A percentile compares a stretch with the other conserved stretches of the same genome.
Conservation (phyloP, 2,113 vertebrate species). For the Heterotis niloticus region DNA sequence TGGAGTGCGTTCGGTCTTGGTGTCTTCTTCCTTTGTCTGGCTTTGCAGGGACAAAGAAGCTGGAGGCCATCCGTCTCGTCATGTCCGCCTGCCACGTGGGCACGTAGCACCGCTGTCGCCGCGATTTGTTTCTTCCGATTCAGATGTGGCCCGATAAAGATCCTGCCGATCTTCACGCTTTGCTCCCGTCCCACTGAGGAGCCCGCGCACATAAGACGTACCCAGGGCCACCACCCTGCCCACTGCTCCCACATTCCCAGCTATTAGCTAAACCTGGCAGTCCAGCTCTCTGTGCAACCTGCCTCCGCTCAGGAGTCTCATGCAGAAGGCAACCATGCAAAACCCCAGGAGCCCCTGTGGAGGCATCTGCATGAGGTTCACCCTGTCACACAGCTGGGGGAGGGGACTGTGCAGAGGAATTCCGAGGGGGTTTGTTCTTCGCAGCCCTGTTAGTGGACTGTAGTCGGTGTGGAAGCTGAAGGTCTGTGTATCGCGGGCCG, state of each 20-base stretch:
- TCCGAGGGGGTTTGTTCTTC: not conserved
- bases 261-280: no score
- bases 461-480: no score
- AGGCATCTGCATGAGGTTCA: not conserved
- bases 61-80: no score
- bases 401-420: not conserved
- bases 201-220: not conserved
- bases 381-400: not conserved
- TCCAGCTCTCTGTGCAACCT: no score
- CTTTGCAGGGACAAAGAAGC: not conserved
- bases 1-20: not conserved
- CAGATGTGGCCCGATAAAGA: not conserved
- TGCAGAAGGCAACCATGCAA: no score
- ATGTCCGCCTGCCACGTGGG: not conserved
- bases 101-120: not conserved
- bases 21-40: not conserved
- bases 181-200: not conserved
- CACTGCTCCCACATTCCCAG: no score
- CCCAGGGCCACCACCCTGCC: no score
- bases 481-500: no score
- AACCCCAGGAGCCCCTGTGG: not conserved
- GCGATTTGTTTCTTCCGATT: not conserved
- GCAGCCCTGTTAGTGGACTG: no score
- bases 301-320: no score
- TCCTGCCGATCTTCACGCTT: not conserved